These are phyloP conservation scores for Gymnoscelis rufifasciata DNA, from an alignment of 2,888 invertebrate genomes.

Conservation along the genomic window DNA sequence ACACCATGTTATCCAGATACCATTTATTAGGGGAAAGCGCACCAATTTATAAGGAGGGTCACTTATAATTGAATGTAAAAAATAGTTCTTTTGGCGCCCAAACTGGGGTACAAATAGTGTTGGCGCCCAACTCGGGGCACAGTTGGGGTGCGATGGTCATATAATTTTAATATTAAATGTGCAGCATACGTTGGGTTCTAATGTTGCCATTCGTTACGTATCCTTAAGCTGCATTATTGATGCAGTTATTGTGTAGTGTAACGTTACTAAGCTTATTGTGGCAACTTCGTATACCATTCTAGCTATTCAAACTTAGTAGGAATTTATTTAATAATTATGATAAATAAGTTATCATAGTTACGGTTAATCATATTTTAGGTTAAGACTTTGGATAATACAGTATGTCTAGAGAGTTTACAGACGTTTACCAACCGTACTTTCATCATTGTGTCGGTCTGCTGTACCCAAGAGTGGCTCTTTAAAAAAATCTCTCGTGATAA, in stretches of 20 bases:
- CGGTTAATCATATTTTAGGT: too few relatives aligned
- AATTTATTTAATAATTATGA: too few relatives aligned
- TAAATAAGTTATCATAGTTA: too few relatives aligned
- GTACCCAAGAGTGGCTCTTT: not conserved
- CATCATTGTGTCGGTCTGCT: too few relatives aligned
- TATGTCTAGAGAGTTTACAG: too few relatives aligned
- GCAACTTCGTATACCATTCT: too few relatives aligned
- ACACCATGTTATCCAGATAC: constrained; percentile 55
- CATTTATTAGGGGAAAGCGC: constrained; percentile 72
- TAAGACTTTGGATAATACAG: too few relatives aligned
- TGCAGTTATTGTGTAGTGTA: not conserved
- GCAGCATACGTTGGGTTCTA: constrained; percentile 47
- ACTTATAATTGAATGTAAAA: constrained; percentile 74
- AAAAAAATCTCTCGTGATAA: not conserved
- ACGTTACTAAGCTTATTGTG: not conserved
- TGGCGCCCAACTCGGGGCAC: not conserved
- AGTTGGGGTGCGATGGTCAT: constrained; percentile 38
- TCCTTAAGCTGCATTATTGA: constrained; percentile 16
- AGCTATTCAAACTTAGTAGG: too few relatives aligned
- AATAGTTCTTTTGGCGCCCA: constrained; percentile 39
- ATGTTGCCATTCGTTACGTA: constrained; percentile 29
- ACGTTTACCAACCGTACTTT: too few relatives aligned
- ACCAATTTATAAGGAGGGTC: constrained; percentile 73
- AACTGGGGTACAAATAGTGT: constrained; percentile 14
- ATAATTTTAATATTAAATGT: constrained; percentile 68